Conservation (phyloP, 2,113 vertebrate species). For the Nyctibius bracteatus region DNA sequence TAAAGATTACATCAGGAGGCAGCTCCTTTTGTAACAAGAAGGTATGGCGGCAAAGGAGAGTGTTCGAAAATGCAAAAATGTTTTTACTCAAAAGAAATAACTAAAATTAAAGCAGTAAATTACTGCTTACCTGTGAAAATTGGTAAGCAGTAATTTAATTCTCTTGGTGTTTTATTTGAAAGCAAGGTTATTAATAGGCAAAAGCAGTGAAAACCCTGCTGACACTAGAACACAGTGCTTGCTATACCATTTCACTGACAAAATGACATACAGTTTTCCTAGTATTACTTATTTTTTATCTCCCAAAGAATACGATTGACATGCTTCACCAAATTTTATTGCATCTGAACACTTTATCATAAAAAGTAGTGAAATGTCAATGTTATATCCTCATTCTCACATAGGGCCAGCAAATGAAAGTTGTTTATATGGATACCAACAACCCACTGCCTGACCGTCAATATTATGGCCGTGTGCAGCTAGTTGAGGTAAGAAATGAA, state of each 20-base stretch:
- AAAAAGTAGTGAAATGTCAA: neutral
- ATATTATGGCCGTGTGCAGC: conserved; percentile 80
- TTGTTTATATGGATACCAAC: conserved; percentile 76
- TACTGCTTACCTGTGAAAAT: neutral
- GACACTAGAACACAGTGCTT: neutral
- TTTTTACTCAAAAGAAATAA: neutral
- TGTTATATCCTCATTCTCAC: neutral
- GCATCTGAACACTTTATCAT: neutral
- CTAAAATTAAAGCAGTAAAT: too few relatives aligned
- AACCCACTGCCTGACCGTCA: conserved; percentile 82
- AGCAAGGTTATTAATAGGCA: neutral
- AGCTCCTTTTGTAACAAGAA: too few relatives aligned
- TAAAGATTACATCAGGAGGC: too few relatives aligned
- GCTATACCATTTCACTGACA: neutral
- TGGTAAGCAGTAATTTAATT: neutral
- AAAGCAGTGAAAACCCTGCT: neutral
- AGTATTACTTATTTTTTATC: neutral
- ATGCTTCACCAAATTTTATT: neutral
- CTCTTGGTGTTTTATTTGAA: neutral
- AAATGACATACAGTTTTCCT: neutral
- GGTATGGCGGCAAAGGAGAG: neutral
- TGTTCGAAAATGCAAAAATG: neutral
- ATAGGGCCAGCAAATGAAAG: conserved; percentile 79
- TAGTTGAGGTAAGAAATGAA: conserved; percentile 84
- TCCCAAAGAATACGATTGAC: neutral